These are phyloP conservation scores for Mixornis gularis DNA, from an alignment of 2,113 vertebrate genomes.

Conservation along the genomic window DNA sequence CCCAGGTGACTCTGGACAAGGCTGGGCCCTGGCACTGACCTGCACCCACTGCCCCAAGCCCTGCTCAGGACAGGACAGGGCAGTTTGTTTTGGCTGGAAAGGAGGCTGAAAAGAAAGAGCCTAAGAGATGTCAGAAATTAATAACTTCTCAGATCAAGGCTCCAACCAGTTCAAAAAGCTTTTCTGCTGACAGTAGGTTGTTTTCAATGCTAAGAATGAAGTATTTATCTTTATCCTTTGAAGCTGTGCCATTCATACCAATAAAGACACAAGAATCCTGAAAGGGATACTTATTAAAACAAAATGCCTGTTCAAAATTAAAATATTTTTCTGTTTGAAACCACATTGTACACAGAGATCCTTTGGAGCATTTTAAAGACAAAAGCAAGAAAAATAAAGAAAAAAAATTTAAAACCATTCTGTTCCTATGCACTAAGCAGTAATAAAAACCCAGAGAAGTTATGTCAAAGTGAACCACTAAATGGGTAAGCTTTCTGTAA, in stretches of 20 bases:
- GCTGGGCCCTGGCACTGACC: neutral
- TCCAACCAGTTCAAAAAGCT: constrained; percentile 29
- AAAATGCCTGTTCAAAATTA: constrained; percentile 36
- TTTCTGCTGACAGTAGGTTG: constrained; percentile 19
- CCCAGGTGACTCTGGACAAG: rapidly evolving
- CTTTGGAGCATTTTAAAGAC: neutral
- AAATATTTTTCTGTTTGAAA: constrained; percentile 7
- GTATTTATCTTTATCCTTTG: constrained; percentile 26
- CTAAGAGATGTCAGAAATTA: neutral
- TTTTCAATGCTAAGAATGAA: constrained; percentile 4
- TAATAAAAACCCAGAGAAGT: neutral
- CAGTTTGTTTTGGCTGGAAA: neutral
- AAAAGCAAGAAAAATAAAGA: constrained; percentile 43
- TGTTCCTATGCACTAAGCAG: neutral
- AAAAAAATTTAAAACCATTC: neutral
- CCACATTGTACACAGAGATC: neutral
- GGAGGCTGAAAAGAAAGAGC: neutral
- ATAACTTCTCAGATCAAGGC: neutral
- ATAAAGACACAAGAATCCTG: neutral
- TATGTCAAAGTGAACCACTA: neutral
- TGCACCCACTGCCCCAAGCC: neutral
- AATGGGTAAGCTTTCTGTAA: neutral
- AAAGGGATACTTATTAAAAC: constrained; percentile 26
- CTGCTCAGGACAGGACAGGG: rapidly evolving
- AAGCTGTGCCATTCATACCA: constrained; percentile 20